A percentile compares a stretch with the other conserved stretches of the same genome.
Evolutionary conservation across 1,140 invertebrate genomes (phyloP).

Genomic region (Phenacoccus solenopsis): DNA sequence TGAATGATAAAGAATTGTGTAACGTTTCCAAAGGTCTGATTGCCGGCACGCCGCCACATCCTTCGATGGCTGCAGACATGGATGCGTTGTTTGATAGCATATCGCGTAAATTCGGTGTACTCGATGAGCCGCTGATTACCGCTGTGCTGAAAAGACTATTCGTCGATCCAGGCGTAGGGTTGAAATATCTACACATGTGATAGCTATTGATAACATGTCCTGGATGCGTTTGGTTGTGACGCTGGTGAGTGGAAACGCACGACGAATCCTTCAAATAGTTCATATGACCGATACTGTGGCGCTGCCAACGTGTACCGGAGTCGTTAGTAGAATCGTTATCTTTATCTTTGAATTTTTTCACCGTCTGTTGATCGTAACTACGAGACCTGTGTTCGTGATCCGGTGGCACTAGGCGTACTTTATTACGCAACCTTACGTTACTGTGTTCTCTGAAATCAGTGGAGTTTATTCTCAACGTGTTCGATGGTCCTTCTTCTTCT

Average conservation of each 20-base stretch:
- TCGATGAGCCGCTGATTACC: constrained; percentile 83
- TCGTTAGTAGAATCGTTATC: constrained; percentile 7
- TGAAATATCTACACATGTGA: not conserved
- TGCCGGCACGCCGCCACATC: constrained; percentile 78
- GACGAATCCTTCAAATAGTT: constrained; percentile 5
- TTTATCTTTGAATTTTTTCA: not conserved
- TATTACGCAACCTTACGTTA: not conserved
- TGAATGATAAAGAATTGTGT: constrained; percentile 85
- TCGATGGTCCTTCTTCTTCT: not conserved
- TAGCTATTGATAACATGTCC: not conserved
- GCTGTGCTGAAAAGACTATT: constrained; percentile 82
- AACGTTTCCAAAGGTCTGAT: constrained; percentile 89
- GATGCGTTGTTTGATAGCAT: constrained; percentile 60
- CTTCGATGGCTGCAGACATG: constrained; percentile 63
- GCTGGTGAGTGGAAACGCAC: not conserved
- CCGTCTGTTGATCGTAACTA: constrained; percentile 44
- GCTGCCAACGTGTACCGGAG: constrained; percentile 15
- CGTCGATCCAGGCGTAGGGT: constrained; percentile 34
- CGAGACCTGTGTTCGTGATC: constrained; percentile 44
- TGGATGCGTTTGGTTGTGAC: not conserved
- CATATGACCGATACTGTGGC: constrained; percentile 8
- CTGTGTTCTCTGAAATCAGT: not conserved
- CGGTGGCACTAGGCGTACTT: constrained; percentile 26
- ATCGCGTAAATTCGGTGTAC: constrained; percentile 76
- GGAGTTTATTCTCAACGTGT: not conserved